Evolutionary conservation across 2,113 vertebrate species (phyloP).

Genomic region (Peromyscus maniculatus): DNA sequence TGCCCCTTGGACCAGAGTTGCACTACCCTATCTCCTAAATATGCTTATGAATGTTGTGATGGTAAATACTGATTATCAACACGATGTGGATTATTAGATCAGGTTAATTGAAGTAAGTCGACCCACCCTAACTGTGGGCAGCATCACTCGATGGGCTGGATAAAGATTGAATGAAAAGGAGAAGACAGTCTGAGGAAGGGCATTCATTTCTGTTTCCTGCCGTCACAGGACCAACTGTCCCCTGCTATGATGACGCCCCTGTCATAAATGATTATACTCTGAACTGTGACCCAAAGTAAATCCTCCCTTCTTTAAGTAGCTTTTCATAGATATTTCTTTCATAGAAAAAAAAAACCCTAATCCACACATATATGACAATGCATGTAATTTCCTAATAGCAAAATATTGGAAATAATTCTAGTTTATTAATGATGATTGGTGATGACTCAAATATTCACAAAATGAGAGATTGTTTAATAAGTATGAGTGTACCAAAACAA

Average conservation of each 20-base stretch:
- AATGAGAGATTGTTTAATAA: conserved; percentile 6
- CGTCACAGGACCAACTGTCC: not conserved
- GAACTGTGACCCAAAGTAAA: not conserved
- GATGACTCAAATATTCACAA: not conserved
- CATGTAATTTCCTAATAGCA: not conserved
- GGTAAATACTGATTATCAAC: not conserved
- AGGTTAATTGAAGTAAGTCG: not conserved
- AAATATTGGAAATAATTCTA: not conserved
- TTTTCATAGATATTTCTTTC: not conserved
- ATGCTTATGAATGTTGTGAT: not conserved
- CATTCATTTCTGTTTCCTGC: not conserved
- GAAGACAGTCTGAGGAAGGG: too few relatives aligned
- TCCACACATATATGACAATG: not conserved
- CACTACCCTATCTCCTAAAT: not conserved
- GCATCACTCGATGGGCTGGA: not conserved
- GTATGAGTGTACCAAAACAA: not conserved
- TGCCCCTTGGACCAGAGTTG: not conserved
- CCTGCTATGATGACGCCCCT: not conserved
- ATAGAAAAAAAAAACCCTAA: not conserved
- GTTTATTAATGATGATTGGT: not conserved
- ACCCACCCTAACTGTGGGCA: not conserved
- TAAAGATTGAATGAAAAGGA: not conserved
- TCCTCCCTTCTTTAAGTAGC: not conserved
- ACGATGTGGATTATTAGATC: not conserved
- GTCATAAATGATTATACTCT: not conserved